phyloP scores from a whole-genome alignment of 2,888 invertebrate species.

The Acleris laterana region DNA sequence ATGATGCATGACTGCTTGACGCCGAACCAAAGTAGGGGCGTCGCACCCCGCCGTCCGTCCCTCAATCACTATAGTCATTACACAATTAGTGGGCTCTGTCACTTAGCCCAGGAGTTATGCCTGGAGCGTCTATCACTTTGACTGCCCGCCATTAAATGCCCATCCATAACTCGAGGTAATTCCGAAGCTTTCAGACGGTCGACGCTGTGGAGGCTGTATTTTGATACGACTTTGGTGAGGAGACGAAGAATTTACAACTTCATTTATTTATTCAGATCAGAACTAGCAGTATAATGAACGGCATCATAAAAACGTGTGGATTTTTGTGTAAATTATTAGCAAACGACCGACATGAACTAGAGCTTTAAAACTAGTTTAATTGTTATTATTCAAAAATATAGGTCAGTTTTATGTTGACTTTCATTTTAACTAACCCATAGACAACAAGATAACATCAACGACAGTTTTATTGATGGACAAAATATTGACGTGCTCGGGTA shows the following conservation, averaged over 20 bases:
- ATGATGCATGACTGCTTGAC: slow-evolving; percentile 44
- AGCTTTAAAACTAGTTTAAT: not conserved
- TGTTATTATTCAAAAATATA: not conserved
- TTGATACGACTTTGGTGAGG: slow-evolving; percentile 23
- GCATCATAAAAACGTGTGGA: slow-evolving; percentile 11
- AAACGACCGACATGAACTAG: not conserved
- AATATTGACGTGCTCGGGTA: slow-evolving; percentile 34
- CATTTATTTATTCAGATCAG: slow-evolving; percentile 25
- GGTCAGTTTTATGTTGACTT: slow-evolving; percentile 1
- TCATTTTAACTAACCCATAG: slow-evolving; percentile 10
- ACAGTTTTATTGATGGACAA: slow-evolving; percentile 28
- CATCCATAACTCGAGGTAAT: slow-evolving; percentile 41
- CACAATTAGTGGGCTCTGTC: slow-evolving; percentile 61
- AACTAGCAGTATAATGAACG: slow-evolving; percentile 11
- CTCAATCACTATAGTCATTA: slow-evolving; percentile 57
- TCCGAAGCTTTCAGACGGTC: slow-evolving; percentile 24
- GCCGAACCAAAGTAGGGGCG: slow-evolving; percentile 38
- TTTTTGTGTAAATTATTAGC: slow-evolving; percentile 5
- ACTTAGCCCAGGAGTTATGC: slow-evolving; percentile 51
- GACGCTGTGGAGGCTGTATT: slow-evolving; percentile 24
- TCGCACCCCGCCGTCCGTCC: slow-evolving; percentile 43
- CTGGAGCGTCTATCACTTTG: slow-evolving; percentile 37
- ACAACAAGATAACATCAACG: slow-evolving; percentile 20
- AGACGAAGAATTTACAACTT: slow-evolving; percentile 26
- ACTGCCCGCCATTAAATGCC: slow-evolving; percentile 44